Evolutionary conservation across 2,797 vertebrate genomes (phyloP), one percentile per base, ranked within the genome.

Genomic region (Trachurus trachurus): DNA sequence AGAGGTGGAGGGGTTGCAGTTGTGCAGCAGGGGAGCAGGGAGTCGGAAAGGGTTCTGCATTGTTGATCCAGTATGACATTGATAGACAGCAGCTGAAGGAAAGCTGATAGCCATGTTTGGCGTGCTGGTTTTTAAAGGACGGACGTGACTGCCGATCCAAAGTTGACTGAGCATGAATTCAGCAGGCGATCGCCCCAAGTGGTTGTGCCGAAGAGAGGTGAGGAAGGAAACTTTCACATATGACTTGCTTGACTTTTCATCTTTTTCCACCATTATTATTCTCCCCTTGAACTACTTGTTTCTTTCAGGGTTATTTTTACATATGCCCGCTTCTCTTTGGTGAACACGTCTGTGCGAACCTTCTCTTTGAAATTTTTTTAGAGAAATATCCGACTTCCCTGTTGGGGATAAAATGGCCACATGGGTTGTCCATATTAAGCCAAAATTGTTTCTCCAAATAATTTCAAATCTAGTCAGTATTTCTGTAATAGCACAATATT

Each of bases 41-140:
- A 94, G 89, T 88, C 91, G 85, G 82, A 83, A 89, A 93, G 87
- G 91, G 94, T 95, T 96, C 95, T 96, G 95, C 95, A 95, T 95
- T 96, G 95, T 95, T 96, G 95, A 96, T 95, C 94, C 93, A 91
- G 91, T 93, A 85, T 96, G 95, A 95, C 95, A 95, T 94, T 96
- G 95, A 96, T 94, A 92, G 96, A 96, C 95, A 96, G 94, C 90
- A 94, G 92, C 93, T 92, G 94, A 95, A 94, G 92, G 92, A 93
- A 95, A 95, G 93, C 95, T 96, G 95, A 96, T 96, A 95, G 94
- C 95, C 93, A 95, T 94, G 94, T 96, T 96, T 94, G 93, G 94
- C 92, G 49, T 94, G 93, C 93, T 92, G 94, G 84, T 94, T 94
- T 93, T 92, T 94, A 95, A 94, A 95, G 94, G 94, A 95, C 89